Base-by-base conservation (phyloP, 1,140 invertebrate species). In the Sogatella furcifera region DNA sequence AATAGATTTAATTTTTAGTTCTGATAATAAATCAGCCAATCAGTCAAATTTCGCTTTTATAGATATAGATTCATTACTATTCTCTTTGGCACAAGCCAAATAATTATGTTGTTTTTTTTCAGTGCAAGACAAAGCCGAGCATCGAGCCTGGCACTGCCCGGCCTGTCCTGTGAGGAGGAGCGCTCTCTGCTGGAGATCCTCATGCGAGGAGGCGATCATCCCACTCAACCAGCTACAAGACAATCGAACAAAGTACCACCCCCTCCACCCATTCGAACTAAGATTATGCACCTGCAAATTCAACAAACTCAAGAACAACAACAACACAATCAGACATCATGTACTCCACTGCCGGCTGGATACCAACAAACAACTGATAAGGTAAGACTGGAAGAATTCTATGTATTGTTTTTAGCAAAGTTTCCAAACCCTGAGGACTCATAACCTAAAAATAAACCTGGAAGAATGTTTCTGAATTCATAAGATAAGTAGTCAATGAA, bases 131-230 rank as follows among this genome's bases (percentile, higher is more conserved):
- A 49, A 13, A 55, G 55, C 38, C 28, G 59, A 24, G 59, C 59
- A 2, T 52, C 59, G 11, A 60, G 59, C 53, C 59, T 60, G 52
- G 59, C 52, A 42, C 17, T 60, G n/a, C 52, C 52, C 1, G n/a
- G 52, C 11, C 21, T 53, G 0, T 17, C 52, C 11, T 22, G 42
- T 15, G 41, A 46, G 21, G 52, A 44, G 14, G 52, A 60, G 31
- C 31, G 59, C 17, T 60, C 59, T 13, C 38, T 60, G 15, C 28
- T 60, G 34, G 59, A 60, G 13, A 60, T 60, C 15, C 53, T 60
- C 10, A 60, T 60, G 59, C 49, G 34, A 17, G n/a, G n/a, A n/a
- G n/a, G 24, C 24, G 24, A 28, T 28, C 24, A 19, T 44, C 14
- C 46, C 46, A 14, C 21, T 44, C 43, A 44, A 49, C 46, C 46